Conservation (phyloP, 2,113 vertebrate genomes). For the Cynopterus brachyotis region DNA sequence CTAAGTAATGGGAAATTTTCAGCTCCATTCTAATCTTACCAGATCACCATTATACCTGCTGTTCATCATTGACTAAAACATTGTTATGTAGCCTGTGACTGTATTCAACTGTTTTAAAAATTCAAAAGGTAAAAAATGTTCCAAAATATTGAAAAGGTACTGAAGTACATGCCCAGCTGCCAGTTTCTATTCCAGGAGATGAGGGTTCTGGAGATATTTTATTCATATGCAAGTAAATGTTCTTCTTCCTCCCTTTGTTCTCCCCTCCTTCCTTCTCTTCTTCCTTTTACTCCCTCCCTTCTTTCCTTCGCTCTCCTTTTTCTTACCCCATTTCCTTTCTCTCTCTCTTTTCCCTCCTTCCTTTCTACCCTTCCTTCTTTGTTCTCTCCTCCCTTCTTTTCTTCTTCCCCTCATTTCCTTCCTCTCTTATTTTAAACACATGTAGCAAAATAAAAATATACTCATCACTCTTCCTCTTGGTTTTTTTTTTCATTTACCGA, state of each 20-base stretch:
- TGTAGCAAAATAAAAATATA: not conserved
- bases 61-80: not conserved
- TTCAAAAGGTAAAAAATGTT: not conserved
- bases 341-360: not conserved
- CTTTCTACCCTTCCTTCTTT: not conserved
- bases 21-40: not conserved
- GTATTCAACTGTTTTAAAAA: not conserved
- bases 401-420: not conserved
- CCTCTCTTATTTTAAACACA: not conserved
- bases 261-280: not conserved
- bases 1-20: not conserved
- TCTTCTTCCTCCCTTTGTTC: not conserved
- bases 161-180: not conserved
- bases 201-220: not conserved
- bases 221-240: not conserved
- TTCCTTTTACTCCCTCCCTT: not conserved
- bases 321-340: too few relatives aligned
- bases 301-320: not conserved
- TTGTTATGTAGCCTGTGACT: not conserved
- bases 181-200: not conserved
- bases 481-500: not conserved
- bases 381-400: not conserved
- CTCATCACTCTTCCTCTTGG: not conserved
- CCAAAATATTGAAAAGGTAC: not conserved
- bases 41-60: not conserved